These are phyloP conservation scores for Antitype chi DNA, from an alignment of 2,888 invertebrate species.

Conservation along the genomic window DNA sequence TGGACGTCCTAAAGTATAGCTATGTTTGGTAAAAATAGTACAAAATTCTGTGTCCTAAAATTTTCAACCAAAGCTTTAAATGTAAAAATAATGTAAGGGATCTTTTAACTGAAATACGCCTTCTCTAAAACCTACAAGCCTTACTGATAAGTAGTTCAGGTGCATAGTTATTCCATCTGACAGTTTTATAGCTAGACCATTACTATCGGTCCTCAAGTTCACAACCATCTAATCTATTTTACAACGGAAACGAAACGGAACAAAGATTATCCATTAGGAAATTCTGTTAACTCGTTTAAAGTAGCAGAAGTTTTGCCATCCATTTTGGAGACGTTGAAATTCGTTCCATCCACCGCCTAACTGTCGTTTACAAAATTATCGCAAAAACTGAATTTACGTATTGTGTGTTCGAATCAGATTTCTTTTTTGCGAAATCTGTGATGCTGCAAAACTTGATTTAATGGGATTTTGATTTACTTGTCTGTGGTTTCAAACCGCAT, in stretches of 20 bases:
- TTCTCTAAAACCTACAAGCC: no score
- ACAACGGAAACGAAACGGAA: constrained; percentile 26
- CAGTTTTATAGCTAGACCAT: not conserved
- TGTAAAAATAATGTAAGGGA: no score
- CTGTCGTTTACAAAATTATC: constrained; percentile 47
- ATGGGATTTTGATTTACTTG: constrained; percentile 36
- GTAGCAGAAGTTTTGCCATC: constrained; percentile 39
- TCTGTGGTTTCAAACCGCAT: constrained; percentile 19
- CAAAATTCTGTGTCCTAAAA: not conserved
- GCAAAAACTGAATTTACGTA: constrained; percentile 57
- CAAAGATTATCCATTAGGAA: constrained; percentile 14
- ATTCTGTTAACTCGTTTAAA: constrained; percentile 25
- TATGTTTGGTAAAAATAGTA: constrained; percentile 10
- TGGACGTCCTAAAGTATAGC: constrained; percentile 11
- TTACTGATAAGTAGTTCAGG: no score
- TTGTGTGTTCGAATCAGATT: constrained; percentile 42
- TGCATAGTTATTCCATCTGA: not conserved
- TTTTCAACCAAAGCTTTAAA: not conserved
- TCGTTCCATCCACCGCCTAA: constrained; percentile 52
- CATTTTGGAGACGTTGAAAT: constrained; percentile 36
- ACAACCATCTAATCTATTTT: not conserved
- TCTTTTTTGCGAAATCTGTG: constrained; percentile 54
- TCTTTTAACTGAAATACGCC: no score
- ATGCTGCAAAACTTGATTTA: constrained; percentile 26
- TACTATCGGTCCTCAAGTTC: not conserved